Base-by-base conservation (phyloP, 2,888 invertebrate species). In the Hetaerina titia region DNA sequence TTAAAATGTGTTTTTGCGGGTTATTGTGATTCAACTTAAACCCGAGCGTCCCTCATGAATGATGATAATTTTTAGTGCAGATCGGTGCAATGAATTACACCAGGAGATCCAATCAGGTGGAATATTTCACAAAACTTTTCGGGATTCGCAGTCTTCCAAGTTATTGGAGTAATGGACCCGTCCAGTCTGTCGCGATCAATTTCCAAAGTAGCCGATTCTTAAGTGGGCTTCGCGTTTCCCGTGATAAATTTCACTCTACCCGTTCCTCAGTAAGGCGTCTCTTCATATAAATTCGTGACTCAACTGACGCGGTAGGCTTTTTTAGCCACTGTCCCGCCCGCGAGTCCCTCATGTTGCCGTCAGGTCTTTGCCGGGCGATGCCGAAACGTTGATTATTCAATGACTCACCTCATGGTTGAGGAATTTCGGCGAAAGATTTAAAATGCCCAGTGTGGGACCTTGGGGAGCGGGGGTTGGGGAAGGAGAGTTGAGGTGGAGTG, bases 361-460 rank as follows among this genome's bases (percentile, higher is more conserved):
- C 81, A 31, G 31, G 13, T 31, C 25, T 15, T 81, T 31, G 25
- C 19, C 45, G 25, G 15, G 25, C 25, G 81, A 81, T 81, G 25
- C 81, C 25, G 25, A 81, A 22, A 11, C 81, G 81, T 81, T 81
- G 81, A 81, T 81, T 81, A 81, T 31, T 81, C 81, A 81, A 81
- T 81, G 81, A 81, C 25, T 81, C 81, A 81, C 31, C 25, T 15
- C 15, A 31, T 45, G 31, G 5, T 8, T 8, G 81, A 31, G 31
- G 81, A 81, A 81, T 81, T 81, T 81, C 25, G 13, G 31, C n/a
- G 19, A 13, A 60, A 69, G 92, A 92, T 69, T 92, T 56, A 92
- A 64, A 2, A 7, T 22, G 31, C 69, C 69, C 45, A 31, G 6
- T 58, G 22, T 2, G 69, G 45, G 63, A 25, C n/a, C n/a, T 22